These are phyloP conservation scores for Andricus grossulariae DNA, from an alignment of 1,140 invertebrate genomes.

Conservation along the genomic window DNA sequence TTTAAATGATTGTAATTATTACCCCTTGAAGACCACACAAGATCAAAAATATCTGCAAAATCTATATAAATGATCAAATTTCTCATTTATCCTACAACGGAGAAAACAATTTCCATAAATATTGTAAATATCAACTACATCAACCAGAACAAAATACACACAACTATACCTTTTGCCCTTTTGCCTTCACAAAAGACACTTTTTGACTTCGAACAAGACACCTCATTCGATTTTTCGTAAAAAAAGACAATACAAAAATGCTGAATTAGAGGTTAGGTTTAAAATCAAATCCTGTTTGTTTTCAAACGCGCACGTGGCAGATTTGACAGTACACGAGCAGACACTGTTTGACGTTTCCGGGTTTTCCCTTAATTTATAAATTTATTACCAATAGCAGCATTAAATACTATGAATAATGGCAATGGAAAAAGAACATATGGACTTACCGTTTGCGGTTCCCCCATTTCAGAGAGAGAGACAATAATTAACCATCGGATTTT, in stretches of 20 bases:
- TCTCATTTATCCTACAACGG: too few species aligned
- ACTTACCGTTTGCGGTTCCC: constrained; percentile 12
- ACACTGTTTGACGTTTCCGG: not conserved
- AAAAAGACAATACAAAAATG: not conserved
- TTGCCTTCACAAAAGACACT: not conserved
- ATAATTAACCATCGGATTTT: not conserved
- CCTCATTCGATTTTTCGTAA: not conserved
- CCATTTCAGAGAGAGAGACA: not conserved
- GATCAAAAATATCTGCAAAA: too few species aligned
- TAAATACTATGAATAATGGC: not conserved
- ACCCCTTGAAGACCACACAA: too few species aligned
- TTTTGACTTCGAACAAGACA: not conserved
- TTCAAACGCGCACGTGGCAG: constrained; percentile 6
- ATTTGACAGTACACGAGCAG: not conserved
- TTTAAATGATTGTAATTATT: too few species aligned
- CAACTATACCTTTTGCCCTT: not conserved
- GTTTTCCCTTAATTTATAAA: not conserved
- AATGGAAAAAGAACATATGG: constrained; percentile 23
- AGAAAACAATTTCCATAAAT: not conserved
- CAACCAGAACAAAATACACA: not conserved
- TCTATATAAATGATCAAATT: too few species aligned
- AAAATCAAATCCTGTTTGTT: constrained; percentile 17
- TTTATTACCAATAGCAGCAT: not conserved
- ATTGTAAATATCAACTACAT: not conserved
- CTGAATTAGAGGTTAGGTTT: not conserved